Evolutionary conservation across 2,113 vertebrate genomes (phyloP).

Genomic region (Chaetura pelagica): DNA sequence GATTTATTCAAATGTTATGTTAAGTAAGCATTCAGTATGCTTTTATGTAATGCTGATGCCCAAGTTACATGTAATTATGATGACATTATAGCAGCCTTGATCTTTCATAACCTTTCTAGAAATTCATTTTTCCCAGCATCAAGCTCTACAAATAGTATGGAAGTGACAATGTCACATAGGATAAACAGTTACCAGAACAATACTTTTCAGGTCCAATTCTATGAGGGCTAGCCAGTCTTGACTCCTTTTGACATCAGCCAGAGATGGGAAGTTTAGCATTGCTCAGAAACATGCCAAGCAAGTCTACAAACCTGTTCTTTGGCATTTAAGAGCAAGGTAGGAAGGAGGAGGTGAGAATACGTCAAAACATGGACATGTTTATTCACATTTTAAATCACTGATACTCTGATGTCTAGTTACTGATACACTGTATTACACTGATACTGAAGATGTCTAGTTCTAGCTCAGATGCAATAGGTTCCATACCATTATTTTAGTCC

Average conservation of each 20-base stretch:
- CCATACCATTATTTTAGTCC: background rate
- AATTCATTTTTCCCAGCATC: conserved; percentile 52
- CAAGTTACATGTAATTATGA: conserved; percentile 66
- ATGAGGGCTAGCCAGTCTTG: background rate
- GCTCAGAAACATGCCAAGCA: conserved; percentile 10
- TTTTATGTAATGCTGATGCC: conserved; percentile 67
- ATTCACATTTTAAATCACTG: background rate
- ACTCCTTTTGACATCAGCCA: conserved; percentile 30
- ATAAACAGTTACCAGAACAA: conserved; percentile 51
- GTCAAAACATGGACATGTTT: background rate
- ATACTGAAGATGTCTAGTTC: background rate
- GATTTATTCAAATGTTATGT: conserved; percentile 72
- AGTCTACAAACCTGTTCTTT: background rate
- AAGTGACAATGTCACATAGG: conserved; percentile 58
- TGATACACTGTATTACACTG: too few relatives aligned
- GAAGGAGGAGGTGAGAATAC: background rate
- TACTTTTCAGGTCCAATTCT: conserved; percentile 42
- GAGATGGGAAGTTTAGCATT: background rate
- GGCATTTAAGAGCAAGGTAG: background rate
- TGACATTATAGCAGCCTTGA: conserved; percentile 57
- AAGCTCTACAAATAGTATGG: conserved; percentile 29
- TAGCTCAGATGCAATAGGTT: background rate
- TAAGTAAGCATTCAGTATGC: conserved; percentile 65
- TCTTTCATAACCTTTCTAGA: conserved; percentile 53
- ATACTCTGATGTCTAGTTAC: background rate